A percentile compares a stretch with the other conserved stretches of the same genome.
phyloP scores from a whole-genome alignment of 2,113 vertebrate species.

The Brachyistius frenatus region DNA sequence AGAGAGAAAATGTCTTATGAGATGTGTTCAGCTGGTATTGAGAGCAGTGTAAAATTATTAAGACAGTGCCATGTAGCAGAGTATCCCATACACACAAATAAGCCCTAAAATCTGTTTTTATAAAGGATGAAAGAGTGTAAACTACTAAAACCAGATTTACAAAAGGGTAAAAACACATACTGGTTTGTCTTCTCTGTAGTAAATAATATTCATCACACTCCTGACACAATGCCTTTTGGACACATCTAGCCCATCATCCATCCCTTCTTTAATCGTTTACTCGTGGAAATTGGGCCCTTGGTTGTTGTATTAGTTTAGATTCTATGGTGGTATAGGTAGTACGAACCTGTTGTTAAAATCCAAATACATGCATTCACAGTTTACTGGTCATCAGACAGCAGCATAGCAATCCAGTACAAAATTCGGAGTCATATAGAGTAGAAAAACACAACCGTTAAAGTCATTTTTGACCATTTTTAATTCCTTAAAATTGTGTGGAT shows the following conservation, averaged over 20 bases:
- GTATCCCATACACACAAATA: not conserved
- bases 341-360: constrained; percentile 35
- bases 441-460: constrained; percentile 1
- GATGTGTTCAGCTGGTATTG: constrained; percentile 20
- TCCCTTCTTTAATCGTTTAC: constrained; percentile 35
- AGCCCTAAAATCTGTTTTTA: constrained; percentile 4
- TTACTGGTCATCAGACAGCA: constrained; percentile 16
- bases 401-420: constrained; percentile 29
- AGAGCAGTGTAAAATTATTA: constrained; percentile 6
- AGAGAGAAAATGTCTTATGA: constrained; percentile 19
- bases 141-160: constrained; percentile 5
- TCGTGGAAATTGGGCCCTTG: constrained; percentile 35
- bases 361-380: constrained; percentile 36
- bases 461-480: constrained; percentile 27
- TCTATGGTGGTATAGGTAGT: constrained; percentile 31
- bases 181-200: not conserved
- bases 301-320: constrained; percentile 62
- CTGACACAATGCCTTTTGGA: constrained; percentile 30
- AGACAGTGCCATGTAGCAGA: constrained; percentile 55
- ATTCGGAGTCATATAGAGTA: constrained; percentile 9
- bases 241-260: constrained; percentile 22
- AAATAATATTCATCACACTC: constrained; percentile 20
- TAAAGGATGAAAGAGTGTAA: not conserved
- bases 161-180: constrained; percentile 1
- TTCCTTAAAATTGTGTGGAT: constrained; percentile 16